Conservation (phyloP, 1,140 invertebrate species). For the Oreohelix idahoensis region DNA sequence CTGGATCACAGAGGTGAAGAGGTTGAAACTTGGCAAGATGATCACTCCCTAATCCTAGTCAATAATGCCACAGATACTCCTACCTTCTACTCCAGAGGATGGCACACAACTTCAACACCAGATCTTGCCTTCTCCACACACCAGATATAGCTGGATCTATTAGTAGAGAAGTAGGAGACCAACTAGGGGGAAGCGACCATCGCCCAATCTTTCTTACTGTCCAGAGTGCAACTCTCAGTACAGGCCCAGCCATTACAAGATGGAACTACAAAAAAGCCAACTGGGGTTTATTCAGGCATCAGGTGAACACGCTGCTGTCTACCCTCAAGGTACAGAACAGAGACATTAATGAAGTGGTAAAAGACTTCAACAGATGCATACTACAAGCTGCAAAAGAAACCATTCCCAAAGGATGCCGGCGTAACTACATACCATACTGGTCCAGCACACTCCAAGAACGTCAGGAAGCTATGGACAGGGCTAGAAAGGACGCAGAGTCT, state of each 20-base stretch:
- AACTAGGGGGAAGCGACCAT: constrained; percentile 33
- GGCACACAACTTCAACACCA: constrained; percentile 43
- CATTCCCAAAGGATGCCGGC: not conserved
- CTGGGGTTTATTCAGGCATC: constrained; percentile 15
- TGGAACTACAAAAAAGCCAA: constrained; percentile 36
- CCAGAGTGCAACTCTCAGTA: not conserved
- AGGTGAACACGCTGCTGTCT: not conserved
- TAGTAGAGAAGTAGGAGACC: constrained; percentile 11
- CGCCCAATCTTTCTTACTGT: not conserved
- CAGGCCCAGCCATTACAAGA: not conserved
- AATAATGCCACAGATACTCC: not conserved
- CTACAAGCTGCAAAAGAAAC: not conserved
- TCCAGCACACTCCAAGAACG: not conserved
- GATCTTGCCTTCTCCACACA: constrained; percentile 38
- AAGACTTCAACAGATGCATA: not conserved
- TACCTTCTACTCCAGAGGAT: constrained; percentile 39
- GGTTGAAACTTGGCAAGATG: constrained; percentile 19
- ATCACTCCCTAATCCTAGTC: constrained; percentile 7
- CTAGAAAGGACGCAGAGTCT: not conserved
- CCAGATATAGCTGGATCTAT: constrained; percentile 32
- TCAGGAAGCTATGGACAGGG: not conserved
- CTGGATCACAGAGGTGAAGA: constrained; percentile 18
- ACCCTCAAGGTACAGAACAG: not conserved
- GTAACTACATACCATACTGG: not conserved
- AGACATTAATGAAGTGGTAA: not conserved